Conservation (phyloP, 2,888 invertebrate species). For the Agrotis clavis region DNA sequence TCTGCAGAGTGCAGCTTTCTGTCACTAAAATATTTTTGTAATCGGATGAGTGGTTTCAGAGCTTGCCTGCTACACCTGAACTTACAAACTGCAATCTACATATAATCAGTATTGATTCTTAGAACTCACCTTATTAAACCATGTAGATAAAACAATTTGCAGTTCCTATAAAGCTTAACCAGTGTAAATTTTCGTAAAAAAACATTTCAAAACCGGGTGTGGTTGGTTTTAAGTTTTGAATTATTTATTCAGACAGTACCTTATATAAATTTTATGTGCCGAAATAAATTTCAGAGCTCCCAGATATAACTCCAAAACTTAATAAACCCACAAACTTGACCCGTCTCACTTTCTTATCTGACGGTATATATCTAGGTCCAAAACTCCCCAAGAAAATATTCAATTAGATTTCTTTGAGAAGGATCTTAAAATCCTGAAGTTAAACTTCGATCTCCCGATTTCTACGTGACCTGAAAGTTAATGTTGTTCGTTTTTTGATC, state of each 20-base stretch:
- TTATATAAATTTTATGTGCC: background rate
- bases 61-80: no score
- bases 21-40: no score
- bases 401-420: constrained; percentile 50
- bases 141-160: no score
- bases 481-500: constrained; percentile 39
- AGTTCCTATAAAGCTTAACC: no score
- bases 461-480: constrained; percentile 67
- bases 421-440: constrained; percentile 64
- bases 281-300: constrained; percentile 24
- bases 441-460: constrained; percentile 64
- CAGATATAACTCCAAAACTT: constrained; percentile 29
- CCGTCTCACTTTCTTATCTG: constrained; percentile 43
- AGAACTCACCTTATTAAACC: no score
- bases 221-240: background rate
- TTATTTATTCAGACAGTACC: background rate
- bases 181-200: no score
- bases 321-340: constrained; percentile 18
- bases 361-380: constrained; percentile 20
- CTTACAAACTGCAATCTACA: no score
- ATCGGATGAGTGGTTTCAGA: no score
- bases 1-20: no score
- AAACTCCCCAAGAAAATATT: constrained; percentile 26
- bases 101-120: no score
- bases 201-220: no score